Base-by-base conservation (phyloP, 2,797 vertebrate species). In the Sebastes nivosus region DNA sequence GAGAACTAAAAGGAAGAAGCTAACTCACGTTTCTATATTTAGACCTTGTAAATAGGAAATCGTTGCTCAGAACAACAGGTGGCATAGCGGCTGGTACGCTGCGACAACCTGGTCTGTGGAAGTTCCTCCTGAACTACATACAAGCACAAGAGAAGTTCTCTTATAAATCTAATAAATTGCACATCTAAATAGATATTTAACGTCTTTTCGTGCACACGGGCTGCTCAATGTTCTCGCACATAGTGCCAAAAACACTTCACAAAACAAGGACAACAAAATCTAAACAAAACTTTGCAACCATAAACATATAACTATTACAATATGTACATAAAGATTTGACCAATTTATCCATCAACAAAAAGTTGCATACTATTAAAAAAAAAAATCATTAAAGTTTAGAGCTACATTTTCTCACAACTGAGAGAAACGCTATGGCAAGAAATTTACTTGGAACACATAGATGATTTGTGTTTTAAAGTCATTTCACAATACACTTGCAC, bases 51-150 rank as follows among this genome's bases (percentile, higher is more conserved):
- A 79, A 87, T 67, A 80, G 75, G 52, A 82, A 86, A 78, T 79
- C 18, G 25, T 16, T 24, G 80, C 74, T 72, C 38, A 61, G 85
- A 86, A 82, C 75, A 88, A 90, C 93, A 93, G 89, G 88, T 91
- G 88, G 8, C 70, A 66, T 0, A 27, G 77, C 8, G 10, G 61
- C 42, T 20, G 65, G 18, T 22, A 4, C n/a, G 6, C 18, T 1
- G 16, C 2, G 46, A 52, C 59, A 36, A 30, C 27, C 8, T 61
- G 3, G 25, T 29, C 52, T 1, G 7, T 8, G 24, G 2, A 34
- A 79, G 61, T 79, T 82, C 76, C 75, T 73, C 69, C 6, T 72
- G 27, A 6, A 11, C 16, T 25, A 4, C 30, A 22, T 8, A 2
- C 3, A 71, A 46, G 70, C 63, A 60, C 32, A 66, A 1, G 27